These are phyloP conservation scores for Panthera uncia DNA, from an alignment of 2,113 vertebrate genomes.

Conservation along the genomic window DNA sequence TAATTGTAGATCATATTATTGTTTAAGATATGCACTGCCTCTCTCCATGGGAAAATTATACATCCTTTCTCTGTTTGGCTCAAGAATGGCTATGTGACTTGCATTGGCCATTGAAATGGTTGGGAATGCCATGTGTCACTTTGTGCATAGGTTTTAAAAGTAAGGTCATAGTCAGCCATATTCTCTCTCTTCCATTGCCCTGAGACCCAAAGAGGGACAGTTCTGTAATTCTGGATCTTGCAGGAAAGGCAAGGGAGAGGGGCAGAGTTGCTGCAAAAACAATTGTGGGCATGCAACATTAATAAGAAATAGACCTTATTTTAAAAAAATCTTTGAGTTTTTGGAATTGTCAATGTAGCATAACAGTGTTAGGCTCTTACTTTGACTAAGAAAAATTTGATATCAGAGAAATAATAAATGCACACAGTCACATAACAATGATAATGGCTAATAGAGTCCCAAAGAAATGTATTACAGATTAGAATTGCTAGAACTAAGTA, in stretches of 20 bases:
- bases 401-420: neutral
- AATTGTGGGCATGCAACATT: neutral
- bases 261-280: neutral
- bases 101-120: neutral
- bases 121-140: neutral
- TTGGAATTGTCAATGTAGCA: neutral
- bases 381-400: neutral
- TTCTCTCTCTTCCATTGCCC: neutral
- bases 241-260: neutral
- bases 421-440: neutral
- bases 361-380: neutral
- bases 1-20: neutral
- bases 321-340: neutral
- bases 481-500: neutral
- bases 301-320: neutral
- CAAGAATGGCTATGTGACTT: neutral
- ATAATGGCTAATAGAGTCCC: neutral
- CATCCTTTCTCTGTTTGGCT: neutral
- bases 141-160: neutral
- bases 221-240: neutral
- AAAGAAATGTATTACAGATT: neutral
- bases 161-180: neutral
- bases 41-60: neutral
- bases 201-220: neutral
- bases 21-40: neutral